A percentile compares a stretch with the other conserved stretches of the same genome.
phyloP scores from a whole-genome alignment of 2,797 vertebrate genomes.

The Lutjanus argentimaculatus region DNA sequence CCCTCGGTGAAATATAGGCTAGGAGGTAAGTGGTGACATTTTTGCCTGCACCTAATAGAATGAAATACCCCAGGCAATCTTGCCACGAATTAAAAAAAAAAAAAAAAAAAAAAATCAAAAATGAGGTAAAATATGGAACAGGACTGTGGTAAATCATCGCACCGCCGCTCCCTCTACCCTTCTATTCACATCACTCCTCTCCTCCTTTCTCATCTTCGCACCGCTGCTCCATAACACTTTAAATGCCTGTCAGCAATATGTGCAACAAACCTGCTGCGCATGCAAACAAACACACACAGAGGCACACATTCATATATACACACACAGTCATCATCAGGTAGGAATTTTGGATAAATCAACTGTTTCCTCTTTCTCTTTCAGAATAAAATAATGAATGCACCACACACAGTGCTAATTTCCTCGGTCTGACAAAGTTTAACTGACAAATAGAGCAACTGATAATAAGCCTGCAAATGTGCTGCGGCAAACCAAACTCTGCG shows the following conservation, averaged over 20 bases:
- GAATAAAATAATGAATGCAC: slow-evolving; percentile 35
- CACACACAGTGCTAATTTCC: slow-evolving; percentile 33
- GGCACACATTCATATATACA: slow-evolving; percentile 15
- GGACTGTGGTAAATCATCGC: slow-evolving; percentile 63
- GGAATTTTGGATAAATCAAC: slow-evolving; percentile 18
- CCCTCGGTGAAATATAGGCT: slow-evolving; percentile 48
- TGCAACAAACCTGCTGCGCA: slow-evolving; percentile 55
- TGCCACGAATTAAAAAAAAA: slow-evolving; percentile 59
- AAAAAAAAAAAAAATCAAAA: slow-evolving; percentile 60
- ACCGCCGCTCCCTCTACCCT: slow-evolving; percentile 7
- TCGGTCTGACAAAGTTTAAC: slow-evolving; percentile 27
- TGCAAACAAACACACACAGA: slow-evolving; percentile 51
- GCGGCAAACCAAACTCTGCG: slow-evolving; percentile 22
- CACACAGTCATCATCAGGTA: slow-evolving; percentile 25
- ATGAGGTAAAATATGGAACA: slow-evolving; percentile 66
- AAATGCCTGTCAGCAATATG: slow-evolving; percentile 68
- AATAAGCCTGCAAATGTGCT: slow-evolving; percentile 15
- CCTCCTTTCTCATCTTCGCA: slow-evolving; percentile 53
- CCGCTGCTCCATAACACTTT: slow-evolving; percentile 49
- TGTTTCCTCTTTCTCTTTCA: not conserved
- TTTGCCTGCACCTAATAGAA: slow-evolving; percentile 50
- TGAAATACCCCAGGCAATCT: slow-evolving; percentile 67
- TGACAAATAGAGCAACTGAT: slow-evolving; percentile 30
- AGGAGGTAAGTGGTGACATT: slow-evolving; percentile 56
- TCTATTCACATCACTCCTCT: slow-evolving; percentile 28